Evolutionary conservation across 2,888 invertebrate species (phyloP), one percentile per base, ranked within the genome.

Genomic region (Mechanitis messenoides): DNA sequence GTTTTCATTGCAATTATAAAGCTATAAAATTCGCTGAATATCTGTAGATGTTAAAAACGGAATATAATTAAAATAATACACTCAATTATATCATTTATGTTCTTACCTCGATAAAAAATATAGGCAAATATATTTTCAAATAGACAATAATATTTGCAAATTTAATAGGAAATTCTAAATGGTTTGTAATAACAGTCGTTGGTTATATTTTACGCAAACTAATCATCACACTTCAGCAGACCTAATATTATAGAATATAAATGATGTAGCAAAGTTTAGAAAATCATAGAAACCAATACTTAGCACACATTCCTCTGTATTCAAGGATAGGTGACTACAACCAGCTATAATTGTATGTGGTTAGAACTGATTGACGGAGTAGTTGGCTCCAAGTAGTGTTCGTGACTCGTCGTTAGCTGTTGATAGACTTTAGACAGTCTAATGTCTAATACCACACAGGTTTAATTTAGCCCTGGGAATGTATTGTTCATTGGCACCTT

Each of bases 1-100:
- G 71, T 73, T 77, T 78, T 77, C 75, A 74, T 69, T 73, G 75
- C 74, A 81, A 84, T 83, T 81, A 83, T 76, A 78, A 76, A 73
- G 75, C 75, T 74, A 79, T 83, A 83, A 83, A 83, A 76, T 65
- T 74, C 67, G 70, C 72, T 59, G 56, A 61, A 60, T 63, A 60
- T 55, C 60, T 58, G 56, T 56, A 53, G 56, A 53, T 60, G 56
- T 60, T 60, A 56, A 38, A 56, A 4, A 7, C 50, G 50, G 6
- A 3, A 50, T 50, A 2, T 28, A 50, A 9, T 9, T 42, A 9
- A 9, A 42, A 42, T 42, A 9, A 42, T 42, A 42, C 3, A 9
- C 6, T 42, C 6, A 42, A 42, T 42, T 42, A 3, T 42, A 42
- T 38, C 4, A 6, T 42, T 42, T 9, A 9, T 3, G 7, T 35